phyloP scores from a whole-genome alignment of 2,797 vertebrate genomes.

The Mus spretus region DNA sequence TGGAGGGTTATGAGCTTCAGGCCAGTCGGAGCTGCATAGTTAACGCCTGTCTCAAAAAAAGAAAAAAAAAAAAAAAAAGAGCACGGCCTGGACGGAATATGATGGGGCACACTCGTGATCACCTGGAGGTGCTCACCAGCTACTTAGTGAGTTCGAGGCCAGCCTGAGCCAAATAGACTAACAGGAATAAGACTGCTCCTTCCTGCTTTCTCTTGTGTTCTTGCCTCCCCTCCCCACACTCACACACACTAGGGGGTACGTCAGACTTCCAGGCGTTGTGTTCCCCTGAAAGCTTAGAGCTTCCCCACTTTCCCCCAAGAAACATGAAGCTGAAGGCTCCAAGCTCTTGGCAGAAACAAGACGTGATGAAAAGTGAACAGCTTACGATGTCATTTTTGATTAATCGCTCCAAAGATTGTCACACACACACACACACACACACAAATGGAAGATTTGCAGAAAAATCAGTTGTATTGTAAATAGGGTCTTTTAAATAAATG shows the following conservation, averaged over 20 bases:
- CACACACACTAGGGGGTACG: neutral
- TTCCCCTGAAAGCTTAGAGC: neutral
- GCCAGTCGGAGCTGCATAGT: neutral
- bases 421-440: slow-evolving; percentile 59
- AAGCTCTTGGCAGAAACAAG: slow-evolving; percentile 43
- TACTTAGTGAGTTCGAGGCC: neutral
- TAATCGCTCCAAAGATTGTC: slow-evolving; percentile 39
- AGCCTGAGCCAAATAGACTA: neutral
- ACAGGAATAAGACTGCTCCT: neutral
- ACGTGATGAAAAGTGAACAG: neutral
- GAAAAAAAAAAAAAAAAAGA: neutral
- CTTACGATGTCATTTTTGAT: slow-evolving; percentile 48
- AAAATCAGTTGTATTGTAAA: slow-evolving; percentile 71
- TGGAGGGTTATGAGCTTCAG: neutral
- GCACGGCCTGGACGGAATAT: neutral
- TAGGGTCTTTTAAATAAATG: slow-evolving; percentile 65
- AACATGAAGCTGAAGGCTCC: neutral
- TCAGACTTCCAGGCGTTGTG: neutral
- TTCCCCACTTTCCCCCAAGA: neutral
- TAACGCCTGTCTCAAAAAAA: neutral
- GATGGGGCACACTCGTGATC: neutral
- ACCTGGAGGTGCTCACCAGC: neutral
- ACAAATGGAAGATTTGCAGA: slow-evolving; percentile 66
- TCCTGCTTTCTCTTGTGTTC: neutral
- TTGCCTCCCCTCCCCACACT: neutral